Evolutionary conservation across 2,888 invertebrate genomes (phyloP).

Genomic region (Thereva unica): DNA sequence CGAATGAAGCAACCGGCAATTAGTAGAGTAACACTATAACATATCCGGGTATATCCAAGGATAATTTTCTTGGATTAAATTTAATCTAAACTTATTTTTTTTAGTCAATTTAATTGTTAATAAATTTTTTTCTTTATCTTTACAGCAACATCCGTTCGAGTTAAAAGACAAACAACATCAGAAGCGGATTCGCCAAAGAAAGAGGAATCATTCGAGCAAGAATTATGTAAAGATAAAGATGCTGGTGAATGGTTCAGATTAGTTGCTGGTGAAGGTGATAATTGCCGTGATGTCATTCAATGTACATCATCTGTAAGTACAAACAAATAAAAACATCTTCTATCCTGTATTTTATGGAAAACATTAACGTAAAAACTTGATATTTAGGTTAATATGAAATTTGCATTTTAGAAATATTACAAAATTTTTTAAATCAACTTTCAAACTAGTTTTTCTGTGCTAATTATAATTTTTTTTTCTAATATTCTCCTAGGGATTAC

Average conservation of each 20-base stretch:
- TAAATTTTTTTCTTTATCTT: slow-evolving; percentile 52
- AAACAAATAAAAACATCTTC: slow-evolving; percentile 53
- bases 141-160: slow-evolving; percentile 61
- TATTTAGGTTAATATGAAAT: too few species aligned
- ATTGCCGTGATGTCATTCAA: slow-evolving; percentile 93
- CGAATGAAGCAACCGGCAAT: too few species aligned
- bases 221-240: slow-evolving; percentile 92
- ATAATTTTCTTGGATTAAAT: too few species aligned
- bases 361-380: too few species aligned
- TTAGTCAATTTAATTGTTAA: slow-evolving; percentile 6
- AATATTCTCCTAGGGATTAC: slow-evolving; percentile 69
- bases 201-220: slow-evolving; percentile 85
- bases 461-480: not conserved
- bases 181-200: slow-evolving; percentile 69
- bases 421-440: slow-evolving; percentile 15
- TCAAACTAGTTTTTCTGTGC: slow-evolving; percentile 5
- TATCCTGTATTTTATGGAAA: too few species aligned
- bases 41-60: too few species aligned
- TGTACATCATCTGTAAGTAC: slow-evolving; percentile 85
- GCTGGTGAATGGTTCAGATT: slow-evolving; percentile 94
- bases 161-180: slow-evolving; percentile 64
- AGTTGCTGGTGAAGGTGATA: slow-evolving; percentile 86
- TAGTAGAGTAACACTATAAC: too few species aligned
- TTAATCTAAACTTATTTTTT: too few species aligned
- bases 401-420: not conserved